Evolutionary conservation across 1,140 invertebrate genomes (phyloP), one percentile per base, ranked within the genome.

Genomic region (Andrena cerasifolii): DNA sequence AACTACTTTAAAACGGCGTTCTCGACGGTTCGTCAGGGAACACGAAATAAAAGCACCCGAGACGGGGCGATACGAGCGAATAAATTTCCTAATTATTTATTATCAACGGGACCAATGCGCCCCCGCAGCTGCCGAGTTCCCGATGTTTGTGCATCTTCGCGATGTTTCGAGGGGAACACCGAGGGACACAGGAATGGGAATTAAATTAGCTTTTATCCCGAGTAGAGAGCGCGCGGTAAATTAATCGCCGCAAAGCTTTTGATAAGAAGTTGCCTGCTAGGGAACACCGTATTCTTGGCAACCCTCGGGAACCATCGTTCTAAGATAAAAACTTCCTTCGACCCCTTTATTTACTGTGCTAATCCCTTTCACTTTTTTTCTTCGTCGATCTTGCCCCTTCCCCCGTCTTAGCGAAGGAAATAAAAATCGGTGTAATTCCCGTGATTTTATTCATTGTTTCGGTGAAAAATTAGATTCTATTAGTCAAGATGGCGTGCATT

Each of bases 151-250:
- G 24, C 40, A 26, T 63, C 24, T 31, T 71, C 31, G 3, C 2
- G 36, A 43, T 65, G 54, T 53, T 53, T 6, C 31, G 45, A 31
- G 7, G 12, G 5, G 31, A 21, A 12, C 24, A 12, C 7, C n/a
- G 18, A 59, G 67, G 72, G 78, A 54, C 40, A 53, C 62, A 62
- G 79, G 71, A 79, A 80, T 84, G 77, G 70, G 79, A 86, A 86
- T 86, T 75, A 81, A 86, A 86, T 86, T 86, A 81, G 62, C 63
- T 68, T 43, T 76, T 53, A 63, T 73, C 63, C 59, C 49, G n/a
- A 58, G 33, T 62, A 10, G 8, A 36, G 56, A 21, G 58, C 3
- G 6, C 63, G 65, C 53, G 73, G 67, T 59, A 84, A 86, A 84
- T 84, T 86, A 86, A 86, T 86, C 78, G 79, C 74, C 65, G 51